Conservation (phyloP, 1,140 invertebrate genomes). For the Danaus melanippus region DNA sequence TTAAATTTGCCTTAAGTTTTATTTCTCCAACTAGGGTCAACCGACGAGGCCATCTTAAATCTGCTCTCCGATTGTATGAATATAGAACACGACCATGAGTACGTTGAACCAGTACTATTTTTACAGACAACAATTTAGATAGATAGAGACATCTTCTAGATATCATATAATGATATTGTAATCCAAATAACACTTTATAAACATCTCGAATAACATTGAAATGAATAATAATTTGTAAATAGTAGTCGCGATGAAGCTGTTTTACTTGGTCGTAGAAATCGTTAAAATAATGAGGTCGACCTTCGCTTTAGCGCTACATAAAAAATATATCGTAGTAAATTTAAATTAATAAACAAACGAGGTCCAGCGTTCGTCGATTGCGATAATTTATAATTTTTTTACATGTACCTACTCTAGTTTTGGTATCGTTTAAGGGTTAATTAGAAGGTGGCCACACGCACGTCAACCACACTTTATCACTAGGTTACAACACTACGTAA, state of each 20-base stretch:
- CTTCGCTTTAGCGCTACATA: slow-evolving; percentile 31
- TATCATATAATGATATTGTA: too few relatives aligned
- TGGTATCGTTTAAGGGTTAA: slow-evolving; percentile 45
- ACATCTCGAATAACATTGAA: too few relatives aligned
- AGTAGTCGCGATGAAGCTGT: slow-evolving; percentile 7
- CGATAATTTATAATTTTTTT: slow-evolving; percentile 26
- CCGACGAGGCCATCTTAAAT: slow-evolving; percentile 50
- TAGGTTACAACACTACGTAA: slow-evolving; percentile 35
- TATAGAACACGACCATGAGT: slow-evolving; percentile 29
- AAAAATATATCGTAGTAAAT: slow-evolving; percentile 30
- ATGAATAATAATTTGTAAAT: too few relatives aligned
- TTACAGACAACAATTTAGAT: slow-evolving; percentile 1
- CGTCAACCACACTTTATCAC: slow-evolving; percentile 65
- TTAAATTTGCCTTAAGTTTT: slow-evolving; percentile 21
- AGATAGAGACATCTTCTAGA: too few relatives aligned
- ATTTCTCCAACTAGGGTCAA: slow-evolving; percentile 57
- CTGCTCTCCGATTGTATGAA: slow-evolving; percentile 35
- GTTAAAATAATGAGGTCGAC: slow-evolving; percentile 49
- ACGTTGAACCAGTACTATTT: slow-evolving; percentile 29
- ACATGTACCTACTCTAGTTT: slow-evolving; percentile 24
- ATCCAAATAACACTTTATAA: too few relatives aligned
- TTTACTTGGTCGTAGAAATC: slow-evolving; percentile 24
- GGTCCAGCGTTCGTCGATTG: slow-evolving; percentile 42
- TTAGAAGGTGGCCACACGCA: slow-evolving; percentile 56
- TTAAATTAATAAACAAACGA: slow-evolving; percentile 26